phyloP scores from a whole-genome alignment of 2,113 vertebrate species.

The Peromyscus maniculatus region DNA sequence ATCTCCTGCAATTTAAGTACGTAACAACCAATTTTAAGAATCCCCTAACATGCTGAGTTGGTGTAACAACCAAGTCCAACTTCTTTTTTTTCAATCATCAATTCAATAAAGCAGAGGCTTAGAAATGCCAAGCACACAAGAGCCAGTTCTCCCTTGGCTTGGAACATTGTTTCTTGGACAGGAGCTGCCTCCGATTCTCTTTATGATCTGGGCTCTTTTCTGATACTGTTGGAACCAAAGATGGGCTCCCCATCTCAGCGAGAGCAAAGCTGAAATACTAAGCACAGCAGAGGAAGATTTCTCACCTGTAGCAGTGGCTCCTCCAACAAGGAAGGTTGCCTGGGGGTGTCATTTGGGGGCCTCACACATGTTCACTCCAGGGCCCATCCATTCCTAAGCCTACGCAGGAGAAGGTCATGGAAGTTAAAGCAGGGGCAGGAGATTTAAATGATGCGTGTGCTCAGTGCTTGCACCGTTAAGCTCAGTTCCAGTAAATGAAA shows the following conservation, averaged over 20 bases:
- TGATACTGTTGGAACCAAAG: neutral
- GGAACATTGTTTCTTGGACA: conserved; percentile 21
- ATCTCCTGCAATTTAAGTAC: neutral
- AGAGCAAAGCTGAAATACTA: neutral
- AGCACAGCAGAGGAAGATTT: neutral
- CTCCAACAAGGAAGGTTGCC: neutral
- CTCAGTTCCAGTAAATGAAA: neutral
- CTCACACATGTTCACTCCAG: too few species aligned
- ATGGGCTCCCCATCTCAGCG: neutral
- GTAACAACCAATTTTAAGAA: conserved; percentile 3
- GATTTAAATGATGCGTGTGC: neutral
- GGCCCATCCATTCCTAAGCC: neutral
- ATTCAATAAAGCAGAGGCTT: neutral
- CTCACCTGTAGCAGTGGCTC: neutral
- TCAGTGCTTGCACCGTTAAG: neutral
- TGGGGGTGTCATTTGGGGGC: neutral
- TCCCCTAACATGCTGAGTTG: neutral
- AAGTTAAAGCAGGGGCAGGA: neutral
- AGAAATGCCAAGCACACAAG: neutral
- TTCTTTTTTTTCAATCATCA: neutral
- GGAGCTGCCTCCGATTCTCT: neutral
- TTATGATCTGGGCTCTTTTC: neutral
- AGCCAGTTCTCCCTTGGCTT: neutral
- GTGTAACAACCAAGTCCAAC: neutral
- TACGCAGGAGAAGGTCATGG: neutral